Percentiles rank a stretch among this genome's conserved stretches.
phyloP scores from a whole-genome alignment of 2,888 invertebrate species.

The Pterostichus madidus region DNA sequence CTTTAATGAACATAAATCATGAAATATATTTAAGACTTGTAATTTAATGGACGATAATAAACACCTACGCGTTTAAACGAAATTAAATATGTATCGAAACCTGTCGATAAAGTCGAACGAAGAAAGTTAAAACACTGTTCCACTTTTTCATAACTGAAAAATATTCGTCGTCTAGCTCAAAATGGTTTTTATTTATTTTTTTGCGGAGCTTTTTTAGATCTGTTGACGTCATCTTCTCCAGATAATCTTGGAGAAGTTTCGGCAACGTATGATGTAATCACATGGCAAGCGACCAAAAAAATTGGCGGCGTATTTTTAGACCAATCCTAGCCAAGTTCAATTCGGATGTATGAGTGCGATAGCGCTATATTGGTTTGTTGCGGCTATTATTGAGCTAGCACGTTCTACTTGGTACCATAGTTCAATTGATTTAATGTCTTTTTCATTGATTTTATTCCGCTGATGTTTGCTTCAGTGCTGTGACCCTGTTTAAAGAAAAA shows the following conservation, averaged over 20 bases:
- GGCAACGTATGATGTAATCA: conserved; percentile 51
- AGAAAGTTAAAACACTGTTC: too few relatives aligned
- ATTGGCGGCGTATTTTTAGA: conserved; percentile 47
- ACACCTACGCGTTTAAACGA: not conserved
- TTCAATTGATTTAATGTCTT: conserved; percentile 58
- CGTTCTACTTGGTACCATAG: conserved; percentile 9
- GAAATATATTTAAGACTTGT: too few relatives aligned
- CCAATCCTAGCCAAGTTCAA: conserved; percentile 58
- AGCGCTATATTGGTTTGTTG: not conserved
- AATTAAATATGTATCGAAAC: not conserved
- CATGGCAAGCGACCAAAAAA: conserved; percentile 55
- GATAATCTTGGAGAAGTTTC: conserved; percentile 62
- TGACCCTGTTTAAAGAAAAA: conserved; percentile 27
- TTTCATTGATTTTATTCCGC: conserved; percentile 42
- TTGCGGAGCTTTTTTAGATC: conserved; percentile 17
- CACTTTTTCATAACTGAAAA: not conserved
- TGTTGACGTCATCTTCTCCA: conserved; percentile 56
- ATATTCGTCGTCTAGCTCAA: conserved; percentile 3
- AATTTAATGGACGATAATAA: conserved; percentile 1
- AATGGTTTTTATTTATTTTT: conserved; percentile 48
- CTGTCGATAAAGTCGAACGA: too few relatives aligned
- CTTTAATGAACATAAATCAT: too few relatives aligned
- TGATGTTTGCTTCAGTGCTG: not conserved
- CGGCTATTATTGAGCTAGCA: not conserved
- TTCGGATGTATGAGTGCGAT: conserved; percentile 27